Evolutionary conservation across 2,113 vertebrate species (phyloP).

Genomic region (Struthio camelus): DNA sequence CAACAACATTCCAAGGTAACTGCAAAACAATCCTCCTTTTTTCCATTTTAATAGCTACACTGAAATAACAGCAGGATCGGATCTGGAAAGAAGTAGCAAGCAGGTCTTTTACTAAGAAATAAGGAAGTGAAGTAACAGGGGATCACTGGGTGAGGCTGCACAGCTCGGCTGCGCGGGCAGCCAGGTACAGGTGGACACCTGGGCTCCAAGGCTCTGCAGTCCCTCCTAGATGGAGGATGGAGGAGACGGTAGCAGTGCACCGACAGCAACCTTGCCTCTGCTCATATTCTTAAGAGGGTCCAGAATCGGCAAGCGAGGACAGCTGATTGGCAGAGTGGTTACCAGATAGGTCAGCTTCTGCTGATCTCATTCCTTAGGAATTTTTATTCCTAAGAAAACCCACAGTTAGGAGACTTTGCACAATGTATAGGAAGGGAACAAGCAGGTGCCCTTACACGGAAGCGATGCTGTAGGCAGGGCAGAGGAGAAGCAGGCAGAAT

Average conservation of each 20-base stretch:
- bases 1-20: not conserved
- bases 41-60: not conserved
- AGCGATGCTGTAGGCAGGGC: not conserved
- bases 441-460: not conserved
- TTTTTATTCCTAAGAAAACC: not conserved
- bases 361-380: not conserved
- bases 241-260: not conserved
- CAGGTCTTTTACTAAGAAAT: not conserved
- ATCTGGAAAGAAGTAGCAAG: not conserved
- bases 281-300: not conserved
- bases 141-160: not conserved
- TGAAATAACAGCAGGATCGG: not conserved
- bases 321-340: not conserved
- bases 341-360: not conserved
- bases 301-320: not conserved
- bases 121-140: not conserved
- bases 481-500: not conserved
- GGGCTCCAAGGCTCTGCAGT: not conserved
- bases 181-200: rapidly evolving
- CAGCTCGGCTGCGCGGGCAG: not conserved
- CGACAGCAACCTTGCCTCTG: not conserved
- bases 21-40: not conserved
- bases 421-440: not conserved
- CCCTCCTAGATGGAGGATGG: not conserved
- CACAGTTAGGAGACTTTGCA: not conserved